Conservation (phyloP, 2,888 invertebrate species). For the Andrena dorsata region DNA sequence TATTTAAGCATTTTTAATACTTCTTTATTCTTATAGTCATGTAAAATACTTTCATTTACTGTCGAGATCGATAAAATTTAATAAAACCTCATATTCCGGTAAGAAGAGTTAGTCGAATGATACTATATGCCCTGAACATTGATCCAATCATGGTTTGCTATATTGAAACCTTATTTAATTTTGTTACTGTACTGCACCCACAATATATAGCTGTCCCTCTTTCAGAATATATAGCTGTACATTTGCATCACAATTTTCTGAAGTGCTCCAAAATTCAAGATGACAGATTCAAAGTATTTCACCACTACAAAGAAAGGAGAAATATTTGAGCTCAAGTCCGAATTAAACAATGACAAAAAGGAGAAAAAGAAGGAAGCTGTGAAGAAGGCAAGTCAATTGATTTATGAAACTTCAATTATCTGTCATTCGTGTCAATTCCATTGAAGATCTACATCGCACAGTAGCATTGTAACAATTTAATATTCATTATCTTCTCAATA, state of each 20-base stretch:
- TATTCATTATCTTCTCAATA: constrained; percentile 7
- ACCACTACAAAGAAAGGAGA: constrained; percentile 99
- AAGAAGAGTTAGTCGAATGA: constrained; percentile 48
- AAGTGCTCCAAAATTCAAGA: constrained; percentile 83
- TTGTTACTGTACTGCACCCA: constrained; percentile 25
- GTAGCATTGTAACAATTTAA: not conserved
- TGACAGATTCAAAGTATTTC: constrained; percentile 99
- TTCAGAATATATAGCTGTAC: constrained; percentile 27
- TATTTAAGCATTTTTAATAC: not conserved
- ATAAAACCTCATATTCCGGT: not conserved
- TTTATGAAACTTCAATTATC: constrained; percentile 5
- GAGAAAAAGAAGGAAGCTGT: constrained; percentile 99
- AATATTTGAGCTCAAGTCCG: constrained; percentile 99
- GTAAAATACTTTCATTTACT: not conserved
- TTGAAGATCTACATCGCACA: not conserved
- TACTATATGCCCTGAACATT: constrained; percentile 66
- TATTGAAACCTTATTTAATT: constrained; percentile 69
- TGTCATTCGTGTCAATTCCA: not conserved
- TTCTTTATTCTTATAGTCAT: not conserved
- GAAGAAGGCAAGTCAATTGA: constrained; percentile 92
- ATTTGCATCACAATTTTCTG: constrained; percentile 3
- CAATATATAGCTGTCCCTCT: constrained; percentile 14
- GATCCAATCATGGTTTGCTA: constrained; percentile 68
- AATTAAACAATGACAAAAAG: constrained; percentile 99
- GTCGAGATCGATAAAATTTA: not conserved